A percentile compares a stretch with the other conserved stretches of the same genome.
These are phyloP conservation scores for Sternarchorhynchus goeldii DNA, from an alignment of 2,797 vertebrate species.

Conservation along the genomic window DNA sequence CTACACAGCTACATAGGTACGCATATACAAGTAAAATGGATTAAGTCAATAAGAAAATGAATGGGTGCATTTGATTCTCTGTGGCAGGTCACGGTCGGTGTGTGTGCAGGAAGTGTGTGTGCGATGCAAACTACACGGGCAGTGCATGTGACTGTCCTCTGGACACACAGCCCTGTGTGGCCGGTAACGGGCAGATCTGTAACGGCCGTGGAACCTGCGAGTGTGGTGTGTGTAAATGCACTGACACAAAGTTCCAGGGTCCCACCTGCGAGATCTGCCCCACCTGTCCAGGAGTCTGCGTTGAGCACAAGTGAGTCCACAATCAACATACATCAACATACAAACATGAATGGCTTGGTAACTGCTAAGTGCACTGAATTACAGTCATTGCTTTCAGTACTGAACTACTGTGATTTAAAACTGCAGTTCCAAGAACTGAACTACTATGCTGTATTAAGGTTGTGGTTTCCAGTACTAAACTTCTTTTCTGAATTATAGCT, in stretches of 20 bases:
- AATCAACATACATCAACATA: no score
- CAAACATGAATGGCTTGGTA: no score
- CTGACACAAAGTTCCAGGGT: constrained; percentile 91
- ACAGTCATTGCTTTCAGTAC: no score
- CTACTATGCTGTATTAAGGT: no score
- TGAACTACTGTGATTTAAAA: no score
- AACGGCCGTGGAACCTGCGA: constrained; percentile 89
- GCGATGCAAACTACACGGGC: constrained; percentile 90
- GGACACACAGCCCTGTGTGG: constrained; percentile 82
- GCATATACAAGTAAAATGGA: no score
- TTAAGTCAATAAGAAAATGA: no score
- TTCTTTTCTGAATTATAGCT: no score
- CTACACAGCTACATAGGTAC: no score
- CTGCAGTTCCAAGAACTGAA: no score
- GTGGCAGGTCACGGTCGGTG: constrained; percentile 87
- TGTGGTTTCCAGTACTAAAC: no score
- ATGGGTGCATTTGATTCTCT: background rate
- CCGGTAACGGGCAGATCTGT: constrained; percentile 89
- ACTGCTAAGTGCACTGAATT: no score
- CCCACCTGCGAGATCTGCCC: constrained; percentile 93
- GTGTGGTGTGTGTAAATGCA: constrained; percentile 91
- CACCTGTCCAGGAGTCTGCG: constrained; percentile 91
- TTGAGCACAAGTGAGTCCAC: constrained; percentile 89
- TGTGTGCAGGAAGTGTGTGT: constrained; percentile 89
- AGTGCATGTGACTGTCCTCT: constrained; percentile 91